These are phyloP conservation scores for Oligia strigilis DNA, from an alignment of 2,888 invertebrate species.

Conservation along the genomic window DNA sequence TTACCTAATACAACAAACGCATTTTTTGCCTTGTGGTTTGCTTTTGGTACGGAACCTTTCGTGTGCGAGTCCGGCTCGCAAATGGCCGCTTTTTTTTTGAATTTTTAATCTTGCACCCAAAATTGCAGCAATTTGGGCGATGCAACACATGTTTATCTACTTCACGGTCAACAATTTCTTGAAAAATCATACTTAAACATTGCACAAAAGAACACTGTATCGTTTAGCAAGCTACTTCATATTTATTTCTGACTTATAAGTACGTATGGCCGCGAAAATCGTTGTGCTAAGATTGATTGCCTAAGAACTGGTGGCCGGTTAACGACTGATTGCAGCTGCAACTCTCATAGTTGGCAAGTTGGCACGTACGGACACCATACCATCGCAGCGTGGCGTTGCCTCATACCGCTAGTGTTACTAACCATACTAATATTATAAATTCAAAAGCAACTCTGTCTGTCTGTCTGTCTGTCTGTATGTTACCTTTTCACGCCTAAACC, in stretches of 20 bases:
- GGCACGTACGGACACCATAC: slow-evolving; percentile 70
- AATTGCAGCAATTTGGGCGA: slow-evolving; percentile 54
- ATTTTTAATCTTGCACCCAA: slow-evolving; percentile 26
- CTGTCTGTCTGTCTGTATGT: too few relatives aligned
- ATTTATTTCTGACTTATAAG: slow-evolving; percentile 38
- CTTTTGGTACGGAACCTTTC: too few relatives aligned
- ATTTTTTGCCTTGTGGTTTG: too few relatives aligned
- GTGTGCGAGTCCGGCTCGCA: too few relatives aligned
- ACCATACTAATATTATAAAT: slow-evolving; percentile 35
- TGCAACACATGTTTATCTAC: slow-evolving; percentile 39
- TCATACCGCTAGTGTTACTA: slow-evolving; percentile 67
- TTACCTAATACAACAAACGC: neutral
- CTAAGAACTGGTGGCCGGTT: slow-evolving; percentile 71
- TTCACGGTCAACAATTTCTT: slow-evolving; percentile 46
- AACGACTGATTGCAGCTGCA: slow-evolving; percentile 82
- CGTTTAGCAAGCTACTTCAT: slow-evolving; percentile 21
- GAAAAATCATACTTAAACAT: slow-evolving; percentile 15
- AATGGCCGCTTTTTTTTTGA: neutral
- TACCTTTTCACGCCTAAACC: too few relatives aligned
- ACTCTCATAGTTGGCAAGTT: slow-evolving; percentile 72
- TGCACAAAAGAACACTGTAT: slow-evolving; percentile 28
- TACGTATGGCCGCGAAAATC: slow-evolving; percentile 27
- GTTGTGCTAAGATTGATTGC: slow-evolving; percentile 66
- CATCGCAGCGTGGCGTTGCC: slow-evolving; percentile 61
- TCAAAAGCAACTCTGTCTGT: too few relatives aligned